These are phyloP conservation scores for Colius striatus DNA, from an alignment of 2,113 vertebrate species.

Conservation along the genomic window DNA sequence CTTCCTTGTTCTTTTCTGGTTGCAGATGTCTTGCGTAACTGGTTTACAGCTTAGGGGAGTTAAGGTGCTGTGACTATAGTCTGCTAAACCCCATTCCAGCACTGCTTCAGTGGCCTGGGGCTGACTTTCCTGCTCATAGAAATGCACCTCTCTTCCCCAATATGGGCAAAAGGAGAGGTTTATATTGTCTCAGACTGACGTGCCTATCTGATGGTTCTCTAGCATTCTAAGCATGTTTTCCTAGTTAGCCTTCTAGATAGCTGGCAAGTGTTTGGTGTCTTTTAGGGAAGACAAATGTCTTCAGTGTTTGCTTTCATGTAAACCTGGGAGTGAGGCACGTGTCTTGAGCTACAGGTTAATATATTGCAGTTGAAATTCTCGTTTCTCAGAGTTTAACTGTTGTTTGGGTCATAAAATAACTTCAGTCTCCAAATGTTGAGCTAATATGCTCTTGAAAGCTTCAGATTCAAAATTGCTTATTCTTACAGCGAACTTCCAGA, in stretches of 20 bases:
- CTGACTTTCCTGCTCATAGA: background rate
- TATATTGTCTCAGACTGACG: background rate
- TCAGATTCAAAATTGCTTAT: background rate
- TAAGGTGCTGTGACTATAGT: fast-evolving
- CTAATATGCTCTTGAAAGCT: background rate
- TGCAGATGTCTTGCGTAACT: background rate
- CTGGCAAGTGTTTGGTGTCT: background rate
- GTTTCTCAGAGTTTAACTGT: background rate
- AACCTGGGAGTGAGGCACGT: background rate
- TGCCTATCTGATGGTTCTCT: background rate
- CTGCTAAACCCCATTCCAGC: background rate
- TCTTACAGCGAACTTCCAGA: background rate
- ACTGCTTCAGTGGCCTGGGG: background rate
- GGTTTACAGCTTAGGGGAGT: background rate
- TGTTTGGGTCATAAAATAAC: background rate
- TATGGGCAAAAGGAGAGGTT: background rate
- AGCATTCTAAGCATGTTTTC: slow-evolving; percentile 3
- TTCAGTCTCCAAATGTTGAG: background rate
- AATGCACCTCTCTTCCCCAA: background rate
- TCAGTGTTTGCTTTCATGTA: background rate
- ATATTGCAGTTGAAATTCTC: background rate
- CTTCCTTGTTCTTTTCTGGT: background rate
- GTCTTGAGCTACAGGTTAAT: background rate
- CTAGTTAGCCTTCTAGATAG: background rate
- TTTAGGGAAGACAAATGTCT: background rate